phyloP scores from a whole-genome alignment of 2,888 invertebrate genomes.

The Yponomeuta evonymella region DNA sequence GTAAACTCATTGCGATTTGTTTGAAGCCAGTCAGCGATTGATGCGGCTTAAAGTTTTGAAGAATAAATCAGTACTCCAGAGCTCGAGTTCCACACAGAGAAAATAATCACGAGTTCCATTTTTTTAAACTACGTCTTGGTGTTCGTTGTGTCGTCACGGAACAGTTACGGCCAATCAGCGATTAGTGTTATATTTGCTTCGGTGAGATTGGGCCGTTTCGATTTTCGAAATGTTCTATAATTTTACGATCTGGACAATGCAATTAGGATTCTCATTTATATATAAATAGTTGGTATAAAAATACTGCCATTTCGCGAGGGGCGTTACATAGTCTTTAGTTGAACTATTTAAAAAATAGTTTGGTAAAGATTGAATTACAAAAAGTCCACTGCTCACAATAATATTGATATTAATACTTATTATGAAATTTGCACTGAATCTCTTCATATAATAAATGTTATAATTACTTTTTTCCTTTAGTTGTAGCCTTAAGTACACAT shows the following conservation, averaged over 20 bases:
- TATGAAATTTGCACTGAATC: slow-evolving; percentile 33
- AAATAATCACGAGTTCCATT: neutral
- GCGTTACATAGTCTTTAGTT: slow-evolving; percentile 53
- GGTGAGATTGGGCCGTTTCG: slow-evolving; percentile 38
- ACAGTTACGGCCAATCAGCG: slow-evolving; percentile 43
- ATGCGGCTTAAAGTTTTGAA: neutral
- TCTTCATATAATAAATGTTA: slow-evolving; percentile 22
- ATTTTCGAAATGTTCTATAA: slow-evolving; percentile 5
- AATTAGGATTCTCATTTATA: neutral
- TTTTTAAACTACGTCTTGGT: neutral
- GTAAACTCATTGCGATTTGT: neutral
- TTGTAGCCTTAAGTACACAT: slow-evolving; percentile 54
- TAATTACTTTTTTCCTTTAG: slow-evolving; percentile 10
- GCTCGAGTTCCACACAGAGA: neutral
- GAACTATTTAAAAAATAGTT: slow-evolving; percentile 69
- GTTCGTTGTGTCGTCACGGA: slow-evolving; percentile 49
- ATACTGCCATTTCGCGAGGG: slow-evolving; percentile 22
- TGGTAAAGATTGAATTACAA: slow-evolving; percentile 46
- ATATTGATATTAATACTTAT: neutral
- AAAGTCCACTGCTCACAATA: slow-evolving; percentile 23
- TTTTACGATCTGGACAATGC: neutral
- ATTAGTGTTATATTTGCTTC: slow-evolving; percentile 33
- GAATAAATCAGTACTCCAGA: neutral
- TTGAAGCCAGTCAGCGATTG: too few relatives aligned
- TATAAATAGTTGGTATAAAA: neutral